Evolutionary conservation across 2,113 vertebrate genomes (phyloP).

Genomic region (Calyptomena viridis): DNA sequence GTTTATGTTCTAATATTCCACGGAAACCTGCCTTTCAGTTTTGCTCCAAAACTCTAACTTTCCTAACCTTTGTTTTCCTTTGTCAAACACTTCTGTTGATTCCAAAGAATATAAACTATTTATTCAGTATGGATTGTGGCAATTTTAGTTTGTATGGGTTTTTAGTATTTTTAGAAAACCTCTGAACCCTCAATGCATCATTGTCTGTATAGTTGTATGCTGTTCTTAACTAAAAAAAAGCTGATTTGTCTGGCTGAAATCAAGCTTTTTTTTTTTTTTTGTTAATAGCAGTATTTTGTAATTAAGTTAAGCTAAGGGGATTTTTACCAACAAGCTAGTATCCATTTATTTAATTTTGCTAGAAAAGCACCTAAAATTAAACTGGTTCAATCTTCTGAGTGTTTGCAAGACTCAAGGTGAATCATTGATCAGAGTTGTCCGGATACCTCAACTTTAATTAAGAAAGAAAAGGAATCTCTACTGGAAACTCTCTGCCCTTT

Average conservation of each 20-base stretch:
- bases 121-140: neutral
- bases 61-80: neutral
- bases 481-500: neutral
- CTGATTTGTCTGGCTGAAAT: neutral
- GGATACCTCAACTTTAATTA: neutral
- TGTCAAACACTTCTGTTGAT: neutral
- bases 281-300: neutral
- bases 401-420: neutral
- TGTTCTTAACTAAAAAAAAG: neutral
- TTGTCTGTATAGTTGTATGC: neutral
- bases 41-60: neutral
- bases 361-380: neutral
- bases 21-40: neutral
- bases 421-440: neutral
- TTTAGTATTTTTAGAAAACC: neutral
- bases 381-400: neutral
- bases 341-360: neutral
- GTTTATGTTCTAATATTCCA: neutral
- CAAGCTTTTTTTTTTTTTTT: neutral
- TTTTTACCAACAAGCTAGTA: neutral
- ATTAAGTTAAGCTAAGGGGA: neutral
- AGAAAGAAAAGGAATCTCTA: neutral
- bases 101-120: neutral
- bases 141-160: neutral
- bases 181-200: neutral